Conservation (phyloP, 2,113 vertebrate genomes). For the Dolichallabes microphthalmus region DNA sequence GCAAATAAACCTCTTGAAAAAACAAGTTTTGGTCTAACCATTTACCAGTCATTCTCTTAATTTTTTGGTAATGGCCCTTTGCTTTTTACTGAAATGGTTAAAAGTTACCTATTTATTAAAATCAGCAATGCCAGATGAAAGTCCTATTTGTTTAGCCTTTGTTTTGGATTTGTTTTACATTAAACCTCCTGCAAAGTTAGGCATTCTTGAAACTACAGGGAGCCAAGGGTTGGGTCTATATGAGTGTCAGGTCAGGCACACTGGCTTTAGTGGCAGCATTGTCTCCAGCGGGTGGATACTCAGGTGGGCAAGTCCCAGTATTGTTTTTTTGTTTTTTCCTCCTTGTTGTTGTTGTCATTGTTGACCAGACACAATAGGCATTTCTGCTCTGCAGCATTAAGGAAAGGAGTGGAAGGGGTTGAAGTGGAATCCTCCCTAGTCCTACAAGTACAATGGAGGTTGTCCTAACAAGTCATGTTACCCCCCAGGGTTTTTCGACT, state of each 20-base stretch:
- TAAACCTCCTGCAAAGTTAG: slow-evolving; percentile 71
- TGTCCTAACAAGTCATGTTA: slow-evolving; percentile 51
- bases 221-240: slow-evolving; percentile 60
- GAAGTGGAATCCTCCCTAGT: slow-evolving; percentile 39
- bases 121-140: slow-evolving; percentile 26
- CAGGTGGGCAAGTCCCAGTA: slow-evolving; percentile 58
- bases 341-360: slow-evolving; percentile 66
- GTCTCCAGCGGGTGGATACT: slow-evolving; percentile 64
- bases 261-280: slow-evolving; percentile 65
- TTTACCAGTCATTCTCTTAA: neutral
- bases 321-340: slow-evolving; percentile 59
- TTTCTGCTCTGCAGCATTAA: slow-evolving; percentile 57
- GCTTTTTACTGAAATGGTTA: neutral
- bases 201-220: slow-evolving; percentile 70
- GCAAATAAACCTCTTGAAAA: neutral
- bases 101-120: slow-evolving; percentile 27
- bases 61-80: neutral
- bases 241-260: slow-evolving; percentile 55
- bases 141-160: slow-evolving; percentile 13
- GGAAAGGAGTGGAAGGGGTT: slow-evolving; percentile 38
- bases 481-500: slow-evolving; percentile 53
- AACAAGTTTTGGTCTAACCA: neutral
- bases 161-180: slow-evolving; percentile 9
- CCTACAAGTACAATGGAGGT: slow-evolving; percentile 63
- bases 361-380: slow-evolving; percentile 65